Base-by-base conservation (phyloP, 2,113 vertebrate genomes). In the Ursus arctos region DNA sequence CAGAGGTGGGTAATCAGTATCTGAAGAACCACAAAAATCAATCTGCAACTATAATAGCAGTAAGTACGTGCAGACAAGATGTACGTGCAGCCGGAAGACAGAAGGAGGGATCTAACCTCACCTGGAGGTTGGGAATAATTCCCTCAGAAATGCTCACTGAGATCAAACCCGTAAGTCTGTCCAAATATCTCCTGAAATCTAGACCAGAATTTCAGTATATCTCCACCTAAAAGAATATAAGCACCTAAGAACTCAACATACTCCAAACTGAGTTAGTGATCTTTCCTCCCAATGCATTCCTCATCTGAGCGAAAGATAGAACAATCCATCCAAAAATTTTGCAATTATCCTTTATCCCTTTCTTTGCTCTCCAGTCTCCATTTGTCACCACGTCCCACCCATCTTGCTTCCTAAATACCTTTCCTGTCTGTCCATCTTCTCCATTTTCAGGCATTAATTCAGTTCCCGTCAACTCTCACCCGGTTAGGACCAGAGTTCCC, bases 21-120 rank as follows among this genome's bases (percentile, higher is more conserved):
- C 67, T 53, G 26, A 53, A 91, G n/a, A 88, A 74, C 84, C 93
- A 84, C 36, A 91, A 92, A 87, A 76, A 51, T 57, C 24, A 92
- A 49, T 36, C 15, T 40, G n/a, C 59, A 65, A 16, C 77, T 57
- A 11, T 8, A 43, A 43, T 51, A 26, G 1, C 33, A 11, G 16
- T 40, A 49, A 24, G 33, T n/a, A 15, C 2, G 9, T 6, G 1
- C n/a, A 16, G 15, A 22, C 15, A 40, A 92, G 79, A 59, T 3
- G 8, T 49, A 11, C 4, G 69, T 22, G 16, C 1, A 40, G 8
- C 57, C 4, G 53, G 47, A 90, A 40, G 31, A 18, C 14, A 51
- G 80, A 0, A 0, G 16, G 74, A 83, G 28, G 55, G 49, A n/a
- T 19, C 40, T 47, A 57, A 81, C 24, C 26, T 91, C 28, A 22